Evolutionary conservation across 1,140 invertebrate genomes (phyloP).

Genomic region (Polypedilum vanderplanki): DNA sequence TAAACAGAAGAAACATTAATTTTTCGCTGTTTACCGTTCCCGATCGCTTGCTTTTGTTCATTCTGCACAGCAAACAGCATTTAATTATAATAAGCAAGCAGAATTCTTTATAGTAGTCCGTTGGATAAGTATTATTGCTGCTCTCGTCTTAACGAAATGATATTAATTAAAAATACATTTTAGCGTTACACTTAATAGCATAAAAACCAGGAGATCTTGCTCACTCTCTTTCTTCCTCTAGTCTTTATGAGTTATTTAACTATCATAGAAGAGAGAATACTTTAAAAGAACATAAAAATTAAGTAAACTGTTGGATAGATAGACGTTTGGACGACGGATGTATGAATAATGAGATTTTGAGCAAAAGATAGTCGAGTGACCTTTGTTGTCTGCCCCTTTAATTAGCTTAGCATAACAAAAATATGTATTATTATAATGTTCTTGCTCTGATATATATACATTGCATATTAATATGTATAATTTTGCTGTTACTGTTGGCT

Average conservation of each 20-base stretch:
- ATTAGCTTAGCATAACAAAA: too few relatives aligned
- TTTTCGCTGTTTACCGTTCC: background rate
- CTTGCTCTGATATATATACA: too few relatives aligned
- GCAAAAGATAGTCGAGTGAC: too few relatives aligned
- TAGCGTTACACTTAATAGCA: conserved; percentile 15
- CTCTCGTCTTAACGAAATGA: background rate
- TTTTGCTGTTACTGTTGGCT: too few relatives aligned
- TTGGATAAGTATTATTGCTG: background rate
- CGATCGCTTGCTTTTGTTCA: background rate
- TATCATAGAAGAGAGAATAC: background rate
- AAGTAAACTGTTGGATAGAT: conserved; percentile 1
- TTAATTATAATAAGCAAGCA: conserved; percentile 20
- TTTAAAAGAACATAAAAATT: background rate
- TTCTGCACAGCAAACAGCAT: background rate
- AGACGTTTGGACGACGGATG: background rate
- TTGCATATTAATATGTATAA: too few relatives aligned
- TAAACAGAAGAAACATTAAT: background rate
- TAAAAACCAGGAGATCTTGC: background rate
- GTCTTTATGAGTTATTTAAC: background rate
- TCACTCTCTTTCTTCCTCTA: background rate
- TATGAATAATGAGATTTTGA: too few relatives aligned
- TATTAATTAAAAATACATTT: conserved; percentile 20
- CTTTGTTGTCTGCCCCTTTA: too few relatives aligned
- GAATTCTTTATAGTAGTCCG: background rate
- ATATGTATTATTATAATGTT: too few relatives aligned